Conservation (phyloP, 2,797 vertebrate genomes). For the Benthosema pterotum region DNA sequence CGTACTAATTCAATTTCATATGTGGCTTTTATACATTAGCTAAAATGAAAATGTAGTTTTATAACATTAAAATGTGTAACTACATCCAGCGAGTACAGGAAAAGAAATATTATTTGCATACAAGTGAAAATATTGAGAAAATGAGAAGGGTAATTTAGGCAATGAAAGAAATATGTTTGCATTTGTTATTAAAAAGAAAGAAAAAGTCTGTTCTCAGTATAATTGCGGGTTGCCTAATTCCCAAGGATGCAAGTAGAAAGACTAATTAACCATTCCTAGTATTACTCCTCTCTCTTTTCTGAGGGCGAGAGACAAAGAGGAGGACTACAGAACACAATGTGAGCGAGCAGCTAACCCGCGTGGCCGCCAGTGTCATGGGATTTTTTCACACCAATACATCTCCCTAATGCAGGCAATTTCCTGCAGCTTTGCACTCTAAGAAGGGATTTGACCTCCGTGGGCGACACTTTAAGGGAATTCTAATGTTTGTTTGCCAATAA, state of each 20-base stretch:
- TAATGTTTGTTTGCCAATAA: slow-evolving; percentile 78
- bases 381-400: slow-evolving; percentile 84
- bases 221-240: background rate
- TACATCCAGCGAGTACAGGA: background rate
- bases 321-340: slow-evolving; percentile 54
- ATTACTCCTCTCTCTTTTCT: slow-evolving; percentile 6
- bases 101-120: background rate
- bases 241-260: slow-evolving; percentile 6
- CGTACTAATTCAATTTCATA: background rate
- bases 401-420: slow-evolving; percentile 85
- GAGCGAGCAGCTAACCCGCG: slow-evolving; percentile 66
- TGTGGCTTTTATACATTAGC: background rate
- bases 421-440: slow-evolving; percentile 80
- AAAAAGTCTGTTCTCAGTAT: background rate
- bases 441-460: slow-evolving; percentile 75
- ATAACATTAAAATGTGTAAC: background rate
- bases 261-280: slow-evolving; percentile 30
- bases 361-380: slow-evolving; percentile 73
- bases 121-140: background rate
- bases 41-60: background rate
- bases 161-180: slow-evolving; percentile 1
- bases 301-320: slow-evolving; percentile 18
- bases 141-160: background rate
- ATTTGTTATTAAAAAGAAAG: background rate
- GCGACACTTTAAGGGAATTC: slow-evolving; percentile 72